Conservation (phyloP, 35 echinoderm and acorn worm species). For the Heliocidaris tuberculata region DNA sequence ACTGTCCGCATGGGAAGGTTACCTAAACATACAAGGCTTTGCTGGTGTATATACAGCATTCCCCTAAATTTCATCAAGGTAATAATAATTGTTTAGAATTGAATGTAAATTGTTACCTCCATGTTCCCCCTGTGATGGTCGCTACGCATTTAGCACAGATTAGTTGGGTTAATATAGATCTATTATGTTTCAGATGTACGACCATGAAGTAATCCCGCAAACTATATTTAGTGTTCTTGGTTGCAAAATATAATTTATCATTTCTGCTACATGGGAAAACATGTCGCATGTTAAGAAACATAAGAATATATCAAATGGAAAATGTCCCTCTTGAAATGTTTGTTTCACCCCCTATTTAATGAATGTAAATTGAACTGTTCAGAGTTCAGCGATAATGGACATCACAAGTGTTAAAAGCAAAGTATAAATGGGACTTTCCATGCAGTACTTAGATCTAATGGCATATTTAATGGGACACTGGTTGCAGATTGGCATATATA, state of each 20-base stretch:
- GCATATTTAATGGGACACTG: background rate
- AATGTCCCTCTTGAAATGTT: background rate
- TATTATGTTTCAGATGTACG: background rate
- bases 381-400: background rate
- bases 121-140: background rate
- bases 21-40: background rate
- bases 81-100: background rate
- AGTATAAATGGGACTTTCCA: background rate
- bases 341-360: background rate
- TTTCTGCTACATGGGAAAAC: background rate
- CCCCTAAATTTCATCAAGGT: background rate
- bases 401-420: background rate
- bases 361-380: background rate
- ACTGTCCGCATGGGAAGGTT: constrained; percentile 7
- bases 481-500: background rate
- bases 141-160: background rate
- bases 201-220: background rate
- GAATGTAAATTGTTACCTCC: background rate
- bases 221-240: background rate
- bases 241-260: background rate
- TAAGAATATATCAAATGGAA: background rate
- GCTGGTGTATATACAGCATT: background rate
- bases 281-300: background rate
- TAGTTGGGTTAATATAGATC: background rate
- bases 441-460: background rate